These are phyloP conservation scores for Poecilus cupreus DNA, from an alignment of 2,888 invertebrate species.

Conservation along the genomic window DNA sequence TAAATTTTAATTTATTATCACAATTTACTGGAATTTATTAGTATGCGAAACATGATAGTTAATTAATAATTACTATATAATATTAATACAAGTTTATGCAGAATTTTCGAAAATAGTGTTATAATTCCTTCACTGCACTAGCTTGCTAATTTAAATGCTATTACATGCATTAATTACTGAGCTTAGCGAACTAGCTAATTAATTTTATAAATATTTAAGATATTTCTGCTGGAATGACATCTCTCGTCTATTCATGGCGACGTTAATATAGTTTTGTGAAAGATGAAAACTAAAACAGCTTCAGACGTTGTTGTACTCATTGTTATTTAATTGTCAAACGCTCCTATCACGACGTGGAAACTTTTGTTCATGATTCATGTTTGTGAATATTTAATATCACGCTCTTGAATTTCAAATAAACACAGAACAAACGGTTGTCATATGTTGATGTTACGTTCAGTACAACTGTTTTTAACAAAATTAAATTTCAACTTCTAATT, in stretches of 20 bases:
- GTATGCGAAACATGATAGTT: too few species aligned
- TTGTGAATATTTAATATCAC: not conserved
- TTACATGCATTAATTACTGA: not conserved
- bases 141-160: not conserved
- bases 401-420: not conserved
- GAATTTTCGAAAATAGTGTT: too few species aligned
- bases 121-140: too few species aligned
- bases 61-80: too few species aligned
- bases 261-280: not conserved
- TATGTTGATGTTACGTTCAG: not conserved
- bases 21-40: too few species aligned
- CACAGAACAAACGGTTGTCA: not conserved
- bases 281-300: not conserved
- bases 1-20: too few species aligned
- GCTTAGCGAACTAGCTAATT: not conserved
- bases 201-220: slow-evolving; percentile 4
- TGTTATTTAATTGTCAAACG: slow-evolving; percentile 3
- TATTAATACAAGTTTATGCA: too few species aligned
- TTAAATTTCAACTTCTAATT: not conserved
- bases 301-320: not conserved
- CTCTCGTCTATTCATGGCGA: not conserved
- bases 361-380: not conserved
- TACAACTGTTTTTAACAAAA: not conserved
- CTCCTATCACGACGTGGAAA: not conserved
- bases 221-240: not conserved